phyloP scores from a whole-genome alignment of 2,113 vertebrate species.

The Hypocryptadius cinnamomeus region DNA sequence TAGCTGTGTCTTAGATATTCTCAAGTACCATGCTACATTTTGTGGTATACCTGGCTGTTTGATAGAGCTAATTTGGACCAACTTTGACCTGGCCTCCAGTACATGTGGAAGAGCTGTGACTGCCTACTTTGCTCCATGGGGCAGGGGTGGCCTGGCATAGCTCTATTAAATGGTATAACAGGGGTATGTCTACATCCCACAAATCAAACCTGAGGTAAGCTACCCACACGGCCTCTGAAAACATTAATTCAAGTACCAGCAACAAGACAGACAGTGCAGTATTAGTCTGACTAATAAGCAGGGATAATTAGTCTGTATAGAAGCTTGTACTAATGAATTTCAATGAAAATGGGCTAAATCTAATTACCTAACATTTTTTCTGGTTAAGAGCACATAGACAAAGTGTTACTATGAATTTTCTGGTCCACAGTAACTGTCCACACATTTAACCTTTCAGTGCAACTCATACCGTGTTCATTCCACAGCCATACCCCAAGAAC shows the following conservation, averaged over 20 bases:
- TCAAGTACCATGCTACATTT: neutral
- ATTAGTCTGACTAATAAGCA: neutral
- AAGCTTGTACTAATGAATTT: neutral
- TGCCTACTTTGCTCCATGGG: neutral
- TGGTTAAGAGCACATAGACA: neutral
- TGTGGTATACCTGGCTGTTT: neutral
- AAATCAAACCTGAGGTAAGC: neutral
- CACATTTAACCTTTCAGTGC: neutral
- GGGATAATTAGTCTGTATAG: neutral
- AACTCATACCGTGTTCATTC: neutral
- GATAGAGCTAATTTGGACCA: neutral
- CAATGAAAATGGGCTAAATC: neutral
- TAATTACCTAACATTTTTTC: neutral
- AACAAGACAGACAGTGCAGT: neutral
- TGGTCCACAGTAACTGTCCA: neutral
- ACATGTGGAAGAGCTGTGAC: neutral
- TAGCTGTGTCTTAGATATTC: neutral
- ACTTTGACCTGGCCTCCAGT: neutral
- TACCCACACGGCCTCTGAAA: neutral
- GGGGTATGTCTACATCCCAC: neutral
- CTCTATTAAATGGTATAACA: neutral
- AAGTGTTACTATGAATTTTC: neutral
- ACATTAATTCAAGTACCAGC: neutral
- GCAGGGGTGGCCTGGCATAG: neutral
- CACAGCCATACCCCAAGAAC: neutral